Conservation (phyloP, 2,113 vertebrate genomes). For the Eublepharis macularius region DNA sequence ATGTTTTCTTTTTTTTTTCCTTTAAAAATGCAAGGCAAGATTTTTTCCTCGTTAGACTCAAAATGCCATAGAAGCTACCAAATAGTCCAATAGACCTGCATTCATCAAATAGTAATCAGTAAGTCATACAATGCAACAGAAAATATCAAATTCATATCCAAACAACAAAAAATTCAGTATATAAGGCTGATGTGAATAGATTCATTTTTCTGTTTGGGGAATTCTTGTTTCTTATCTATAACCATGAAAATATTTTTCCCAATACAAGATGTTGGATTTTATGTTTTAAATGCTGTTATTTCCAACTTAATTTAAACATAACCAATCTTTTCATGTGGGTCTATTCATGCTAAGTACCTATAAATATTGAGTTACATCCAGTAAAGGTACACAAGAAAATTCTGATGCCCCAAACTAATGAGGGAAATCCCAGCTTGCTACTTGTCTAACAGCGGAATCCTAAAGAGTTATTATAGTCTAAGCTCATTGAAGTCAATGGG, state of each 20-base stretch:
- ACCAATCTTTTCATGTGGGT: background rate
- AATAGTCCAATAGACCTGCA: background rate
- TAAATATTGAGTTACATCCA: background rate
- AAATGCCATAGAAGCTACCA: background rate
- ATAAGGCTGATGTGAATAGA: background rate
- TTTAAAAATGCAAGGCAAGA: background rate
- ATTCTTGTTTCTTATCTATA: background rate
- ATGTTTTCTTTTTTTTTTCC: background rate
- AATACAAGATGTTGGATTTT: no score
- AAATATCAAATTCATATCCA: background rate
- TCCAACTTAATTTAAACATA: background rate
- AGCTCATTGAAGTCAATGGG: no score
- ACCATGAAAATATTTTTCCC: no score
- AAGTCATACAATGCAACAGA: background rate
- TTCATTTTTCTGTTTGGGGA: background rate
- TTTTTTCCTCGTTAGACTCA: background rate
- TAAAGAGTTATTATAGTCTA: no score
- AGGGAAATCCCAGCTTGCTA: no score
- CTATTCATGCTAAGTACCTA: background rate
- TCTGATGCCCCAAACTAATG: no score
- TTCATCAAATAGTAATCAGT: background rate
- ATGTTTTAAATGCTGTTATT: no score
- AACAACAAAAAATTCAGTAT: background rate
- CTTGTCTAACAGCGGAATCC: no score
- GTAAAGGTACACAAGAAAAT: background rate